Base-by-base conservation (phyloP, 2,113 vertebrate genomes). In the Ceyx melanurus region DNA sequence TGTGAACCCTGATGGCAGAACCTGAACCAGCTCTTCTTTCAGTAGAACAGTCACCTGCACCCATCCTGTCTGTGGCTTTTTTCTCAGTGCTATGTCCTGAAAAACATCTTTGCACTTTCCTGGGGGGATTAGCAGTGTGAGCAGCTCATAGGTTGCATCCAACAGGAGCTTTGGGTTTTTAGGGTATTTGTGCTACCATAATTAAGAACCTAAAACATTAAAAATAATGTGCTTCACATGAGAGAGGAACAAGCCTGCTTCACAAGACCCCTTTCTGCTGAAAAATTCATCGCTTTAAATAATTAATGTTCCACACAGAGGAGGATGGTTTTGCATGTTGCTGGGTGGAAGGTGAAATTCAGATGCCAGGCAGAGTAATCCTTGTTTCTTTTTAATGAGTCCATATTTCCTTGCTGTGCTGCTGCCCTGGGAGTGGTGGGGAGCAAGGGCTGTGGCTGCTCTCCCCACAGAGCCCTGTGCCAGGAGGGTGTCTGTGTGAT, bases 201-300 rank as follows among this genome's bases (percentile, higher is more conserved):
- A 90, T 92, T 82, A 95, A 92, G 57, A 92, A 88, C 80, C 73
- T 50, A 57, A 73, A 79, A 90, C 95, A 92, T 96, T 95, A 95
- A 94, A 96, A 93, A 90, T 64, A 96, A 94, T 78, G 43, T 57
- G 40, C 57, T 83, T 94, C 70, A 81, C 66, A 86, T 3, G 1
- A 74, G 88, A 90, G 79, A 88, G 76, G 80, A 90, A 23, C 56
- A 51, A 86, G 57, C 28, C 70, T 93, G 80, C 90, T 95, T 93
- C 82, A 64, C 73, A 72, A 92, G 88, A 88, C 88, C 92, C 83
- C 73, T 68, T 92, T 90, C 95, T 92, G 90, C 95, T 89, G 80
- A 96, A 96, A 96, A 94, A 95, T 95, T 96, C 83, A 96, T 96
- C 1, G 3, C 86, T 86, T 4, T 96, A 84, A 93, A 96, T 96